Conservation (phyloP, 2,113 vertebrate genomes). For the Herpetotheres cachinnans region DNA sequence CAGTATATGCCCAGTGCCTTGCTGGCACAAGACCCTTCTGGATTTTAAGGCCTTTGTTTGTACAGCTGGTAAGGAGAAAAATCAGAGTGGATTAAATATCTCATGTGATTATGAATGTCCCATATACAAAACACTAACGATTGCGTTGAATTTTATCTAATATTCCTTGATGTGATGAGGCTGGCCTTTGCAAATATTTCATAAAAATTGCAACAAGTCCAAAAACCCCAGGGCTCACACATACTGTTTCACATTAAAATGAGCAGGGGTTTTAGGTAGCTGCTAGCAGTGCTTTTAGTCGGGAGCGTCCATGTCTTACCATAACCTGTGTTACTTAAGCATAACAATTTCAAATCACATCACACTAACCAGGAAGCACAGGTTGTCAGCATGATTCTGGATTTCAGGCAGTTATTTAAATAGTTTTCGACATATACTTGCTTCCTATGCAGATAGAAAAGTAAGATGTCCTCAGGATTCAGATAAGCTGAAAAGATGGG, state of each 20-base stretch:
- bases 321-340: slow-evolving; percentile 33
- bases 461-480: slow-evolving; percentile 14
- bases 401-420: slow-evolving; percentile 22
- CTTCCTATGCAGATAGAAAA: background rate
- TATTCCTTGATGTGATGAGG: background rate
- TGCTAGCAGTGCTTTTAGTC: background rate
- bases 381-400: slow-evolving; percentile 27
- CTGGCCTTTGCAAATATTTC: background rate
- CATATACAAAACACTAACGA: background rate
- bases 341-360: slow-evolving; percentile 16
- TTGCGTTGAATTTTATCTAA: background rate
- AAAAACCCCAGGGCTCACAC: background rate
- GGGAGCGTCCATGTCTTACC: background rate
- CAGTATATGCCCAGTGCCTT: background rate
- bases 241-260: background rate
- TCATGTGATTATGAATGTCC: background rate
- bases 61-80: background rate
- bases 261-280: background rate
- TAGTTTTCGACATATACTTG: background rate
- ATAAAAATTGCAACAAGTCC: background rate
- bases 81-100: background rate
- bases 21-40: background rate
- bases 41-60: background rate
- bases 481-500: background rate
- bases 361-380: slow-evolving; percentile 18